Evolutionary conservation across 1,140 invertebrate genomes (phyloP).

Genomic region (Drosophila orena): DNA sequence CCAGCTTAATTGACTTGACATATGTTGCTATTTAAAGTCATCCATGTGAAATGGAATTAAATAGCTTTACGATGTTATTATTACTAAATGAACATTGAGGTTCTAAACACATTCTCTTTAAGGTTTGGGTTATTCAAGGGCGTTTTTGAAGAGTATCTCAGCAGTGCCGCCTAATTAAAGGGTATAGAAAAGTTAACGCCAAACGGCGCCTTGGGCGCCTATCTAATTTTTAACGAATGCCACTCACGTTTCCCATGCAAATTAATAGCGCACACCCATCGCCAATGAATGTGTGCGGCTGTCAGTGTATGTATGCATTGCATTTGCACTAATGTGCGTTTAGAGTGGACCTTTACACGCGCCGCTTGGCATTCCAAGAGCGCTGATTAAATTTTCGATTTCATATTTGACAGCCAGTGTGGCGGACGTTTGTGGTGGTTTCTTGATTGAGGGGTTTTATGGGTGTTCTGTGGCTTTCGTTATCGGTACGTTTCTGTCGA

Average conservation of each 20-base stretch:
- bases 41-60: no score
- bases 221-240: slow-evolving; percentile 49
- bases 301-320: neutral
- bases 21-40: neutral
- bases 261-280: slow-evolving; percentile 38
- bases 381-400: slow-evolving; percentile 62
- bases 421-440: slow-evolving; percentile 18
- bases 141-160: neutral
- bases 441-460: neutral
- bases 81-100: no score
- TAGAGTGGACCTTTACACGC: slow-evolving; percentile 8
- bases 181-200: slow-evolving; percentile 16
- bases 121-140: no score
- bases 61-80: no score
- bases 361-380: slow-evolving; percentile 41
- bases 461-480: slow-evolving; percentile 13
- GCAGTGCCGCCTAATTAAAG: slow-evolving; percentile 17
- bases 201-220: slow-evolving; percentile 28
- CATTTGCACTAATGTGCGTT: slow-evolving; percentile 14
- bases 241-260: slow-evolving; percentile 69
- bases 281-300: slow-evolving; percentile 5
- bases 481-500: slow-evolving; percentile 13
- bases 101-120: neutral
- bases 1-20: no score
- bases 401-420: slow-evolving; percentile 44